phyloP scores from a whole-genome alignment of 2,113 vertebrate genomes.

The Talpa occidentalis region DNA sequence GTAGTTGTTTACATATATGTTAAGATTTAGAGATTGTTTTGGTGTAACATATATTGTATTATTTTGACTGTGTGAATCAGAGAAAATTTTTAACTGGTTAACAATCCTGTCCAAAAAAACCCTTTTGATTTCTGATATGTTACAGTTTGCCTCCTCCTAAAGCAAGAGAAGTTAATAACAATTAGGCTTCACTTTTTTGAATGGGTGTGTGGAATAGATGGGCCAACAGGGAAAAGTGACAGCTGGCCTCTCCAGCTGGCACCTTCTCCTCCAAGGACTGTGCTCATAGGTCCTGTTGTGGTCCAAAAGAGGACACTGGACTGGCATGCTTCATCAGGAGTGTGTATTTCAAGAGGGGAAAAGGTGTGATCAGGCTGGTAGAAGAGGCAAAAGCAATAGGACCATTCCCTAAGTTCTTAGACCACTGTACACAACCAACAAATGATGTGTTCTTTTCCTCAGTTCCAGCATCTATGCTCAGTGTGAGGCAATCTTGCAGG shows the following conservation, averaged over 20 bases:
- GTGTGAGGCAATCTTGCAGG: not conserved
- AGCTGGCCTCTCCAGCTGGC: not conserved
- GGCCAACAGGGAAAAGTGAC: not conserved
- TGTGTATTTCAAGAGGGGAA: not conserved
- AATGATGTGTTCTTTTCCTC: not conserved
- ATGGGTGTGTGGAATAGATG: not conserved
- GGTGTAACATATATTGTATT: not conserved
- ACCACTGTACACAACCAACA: not conserved
- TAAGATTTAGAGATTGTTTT: conserved; percentile 33
- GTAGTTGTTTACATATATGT: not conserved
- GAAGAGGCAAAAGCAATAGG: not conserved
- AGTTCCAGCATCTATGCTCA: not conserved
- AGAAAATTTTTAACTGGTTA: conserved; percentile 21
- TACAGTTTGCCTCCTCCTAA: not conserved
- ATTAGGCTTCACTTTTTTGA: not conserved
- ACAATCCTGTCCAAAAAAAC: not conserved
- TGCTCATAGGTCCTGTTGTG: fast-evolving
- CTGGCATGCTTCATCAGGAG: not conserved
- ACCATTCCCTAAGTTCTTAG: not conserved
- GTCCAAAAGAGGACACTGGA: not conserved
- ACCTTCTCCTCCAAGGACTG: not conserved
- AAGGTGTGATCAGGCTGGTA: not conserved
- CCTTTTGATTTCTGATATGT: not conserved
- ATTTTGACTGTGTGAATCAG: not conserved
- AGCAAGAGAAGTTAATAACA: not conserved